These are phyloP conservation scores for Drosophila subsilvestris DNA, from an alignment of 2,888 invertebrate genomes.

Conservation along the genomic window DNA sequence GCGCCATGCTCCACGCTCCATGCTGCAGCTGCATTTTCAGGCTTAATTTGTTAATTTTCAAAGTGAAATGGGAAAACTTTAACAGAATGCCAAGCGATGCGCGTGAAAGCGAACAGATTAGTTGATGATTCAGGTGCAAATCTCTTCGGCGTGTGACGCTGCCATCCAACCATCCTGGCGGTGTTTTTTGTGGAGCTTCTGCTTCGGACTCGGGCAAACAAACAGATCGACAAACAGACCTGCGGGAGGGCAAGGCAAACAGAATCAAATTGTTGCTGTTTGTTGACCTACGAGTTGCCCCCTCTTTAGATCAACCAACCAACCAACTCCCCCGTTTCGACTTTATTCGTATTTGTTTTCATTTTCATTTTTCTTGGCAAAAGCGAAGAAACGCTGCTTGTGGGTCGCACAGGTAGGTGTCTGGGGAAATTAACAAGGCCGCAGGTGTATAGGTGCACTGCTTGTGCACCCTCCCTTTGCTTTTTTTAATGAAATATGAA, in stretches of 20 bases:
- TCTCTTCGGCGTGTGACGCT: background rate
- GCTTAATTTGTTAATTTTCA: conserved; percentile 26
- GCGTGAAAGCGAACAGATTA: background rate
- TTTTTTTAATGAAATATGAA: conserved; percentile 71
- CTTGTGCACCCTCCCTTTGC: background rate
- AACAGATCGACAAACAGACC: conserved; percentile 54
- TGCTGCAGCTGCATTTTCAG: conserved; percentile 57
- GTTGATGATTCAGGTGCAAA: conserved; percentile 6
- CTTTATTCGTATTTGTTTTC: conserved; percentile 45
- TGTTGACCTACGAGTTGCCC: conserved; percentile 36
- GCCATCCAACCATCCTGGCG: background rate
- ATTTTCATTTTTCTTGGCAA: conserved; percentile 42
- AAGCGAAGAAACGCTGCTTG: conserved; percentile 16
- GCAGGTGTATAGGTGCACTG: conserved; percentile 49
- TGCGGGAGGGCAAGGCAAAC: conserved; percentile 59
- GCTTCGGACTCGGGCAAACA: conserved; percentile 25
- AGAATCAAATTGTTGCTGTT: conserved; percentile 69
- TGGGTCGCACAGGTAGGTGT: conserved; percentile 60
- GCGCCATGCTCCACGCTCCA: background rate
- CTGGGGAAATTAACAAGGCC: conserved; percentile 74
- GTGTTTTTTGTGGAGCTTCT: background rate
- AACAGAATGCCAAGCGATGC: background rate
- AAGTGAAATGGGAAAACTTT: conserved; percentile 38
- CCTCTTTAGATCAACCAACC: too few relatives aligned
- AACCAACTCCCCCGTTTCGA: background rate